A percentile compares a stretch with the other conserved stretches of the same genome.
These are phyloP conservation scores for Thera obeliscata DNA, from an alignment of 2,888 invertebrate species.

Conservation along the genomic window DNA sequence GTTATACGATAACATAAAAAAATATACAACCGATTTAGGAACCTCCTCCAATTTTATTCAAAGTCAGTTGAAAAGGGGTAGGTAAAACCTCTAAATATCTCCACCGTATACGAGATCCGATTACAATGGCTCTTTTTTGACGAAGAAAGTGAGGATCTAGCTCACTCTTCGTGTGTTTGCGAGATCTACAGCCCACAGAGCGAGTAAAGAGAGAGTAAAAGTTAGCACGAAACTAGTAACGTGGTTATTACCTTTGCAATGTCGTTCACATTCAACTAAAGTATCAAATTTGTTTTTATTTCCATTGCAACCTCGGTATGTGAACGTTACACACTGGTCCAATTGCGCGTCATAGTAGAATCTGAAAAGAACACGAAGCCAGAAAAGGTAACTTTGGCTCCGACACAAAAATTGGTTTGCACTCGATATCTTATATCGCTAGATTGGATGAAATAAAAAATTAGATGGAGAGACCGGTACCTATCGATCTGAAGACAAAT, in stretches of 20 bases:
- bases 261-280: constrained; percentile 55
- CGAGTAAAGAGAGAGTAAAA: too few relatives aligned
- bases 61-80: background rate
- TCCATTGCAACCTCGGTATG: constrained; percentile 59
- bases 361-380: constrained; percentile 47
- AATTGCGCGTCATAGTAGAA: constrained; percentile 61
- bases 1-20: background rate
- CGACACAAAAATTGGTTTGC: constrained; percentile 20
- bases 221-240: background rate
- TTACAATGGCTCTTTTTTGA: too few relatives aligned
- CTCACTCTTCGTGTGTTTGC: too few relatives aligned
- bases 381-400: background rate
- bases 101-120: too few relatives aligned
- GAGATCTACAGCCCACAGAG: too few relatives aligned
- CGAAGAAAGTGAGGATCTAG: too few relatives aligned
- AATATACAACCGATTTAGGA: too few relatives aligned
- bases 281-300: constrained; percentile 64
- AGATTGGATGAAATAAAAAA: constrained; percentile 9
- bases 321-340: constrained; percentile 57
- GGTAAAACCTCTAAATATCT: too few relatives aligned
- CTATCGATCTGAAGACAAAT: constrained; percentile 31
- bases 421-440: background rate
- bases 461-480: constrained; percentile 10
- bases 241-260: constrained; percentile 59
- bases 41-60: too few relatives aligned